These are phyloP conservation scores for Silurus asotus DNA, from an alignment of 2,113 vertebrate species.

Conservation along the genomic window DNA sequence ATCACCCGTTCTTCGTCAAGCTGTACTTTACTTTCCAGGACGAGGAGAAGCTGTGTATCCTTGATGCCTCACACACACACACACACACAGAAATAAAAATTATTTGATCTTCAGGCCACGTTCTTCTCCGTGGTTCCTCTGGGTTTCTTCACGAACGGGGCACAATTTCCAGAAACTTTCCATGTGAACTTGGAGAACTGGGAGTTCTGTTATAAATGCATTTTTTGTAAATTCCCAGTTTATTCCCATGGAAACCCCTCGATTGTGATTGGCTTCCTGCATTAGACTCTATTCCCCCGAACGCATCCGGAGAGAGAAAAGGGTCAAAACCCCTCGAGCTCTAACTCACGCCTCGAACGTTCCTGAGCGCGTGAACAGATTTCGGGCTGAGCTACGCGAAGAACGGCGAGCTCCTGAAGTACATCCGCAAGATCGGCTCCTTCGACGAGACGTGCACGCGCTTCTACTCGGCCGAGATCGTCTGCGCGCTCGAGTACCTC, in stretches of 20 bases:
- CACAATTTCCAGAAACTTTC: no score
- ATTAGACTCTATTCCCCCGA: no score
- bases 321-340: not conserved
- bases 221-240: no score
- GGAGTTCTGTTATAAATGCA: no score
- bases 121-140: no score
- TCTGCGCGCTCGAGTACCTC: constrained; percentile 93
- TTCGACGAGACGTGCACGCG: constrained; percentile 98
- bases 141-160: no score
- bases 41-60: constrained; percentile 99
- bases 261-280: no score
- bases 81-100: no score
- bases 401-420: constrained; percentile 97
- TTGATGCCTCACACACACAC: constrained; percentile 51
- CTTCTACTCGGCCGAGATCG: constrained; percentile 97
- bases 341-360: not conserved
- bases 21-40: constrained; percentile 99
- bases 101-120: no score
- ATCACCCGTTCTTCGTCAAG: constrained; percentile 98
- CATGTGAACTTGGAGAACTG: no score
- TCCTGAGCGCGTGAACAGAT: constrained; percentile 80
- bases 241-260: no score
- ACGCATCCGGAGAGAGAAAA: no score
- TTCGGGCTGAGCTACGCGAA: constrained; percentile 99
- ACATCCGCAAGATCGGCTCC: constrained; percentile 98